Conservation (phyloP, 2,888 invertebrate genomes). For the Rosalia funebris region DNA sequence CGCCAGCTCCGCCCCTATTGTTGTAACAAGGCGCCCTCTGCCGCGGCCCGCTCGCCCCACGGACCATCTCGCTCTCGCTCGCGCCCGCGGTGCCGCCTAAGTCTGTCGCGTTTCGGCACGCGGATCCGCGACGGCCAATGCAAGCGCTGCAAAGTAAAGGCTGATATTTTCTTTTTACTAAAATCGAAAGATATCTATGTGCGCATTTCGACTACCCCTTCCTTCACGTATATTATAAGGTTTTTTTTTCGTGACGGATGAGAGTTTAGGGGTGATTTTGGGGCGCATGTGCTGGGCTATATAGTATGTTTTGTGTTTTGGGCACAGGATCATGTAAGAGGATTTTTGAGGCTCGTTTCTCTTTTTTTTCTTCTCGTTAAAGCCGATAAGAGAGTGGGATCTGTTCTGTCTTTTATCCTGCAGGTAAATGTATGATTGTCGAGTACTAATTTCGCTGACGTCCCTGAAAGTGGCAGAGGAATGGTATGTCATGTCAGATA, state of each 20-base stretch:
- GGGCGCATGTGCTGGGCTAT: constrained; percentile 55
- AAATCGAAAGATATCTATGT: constrained; percentile 63
- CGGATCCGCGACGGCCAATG: constrained; percentile 39
- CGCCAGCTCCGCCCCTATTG: constrained; percentile 73
- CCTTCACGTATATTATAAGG: constrained; percentile 55
- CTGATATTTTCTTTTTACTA: constrained; percentile 64
- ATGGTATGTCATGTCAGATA: background rate
- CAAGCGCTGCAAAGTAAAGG: constrained; percentile 52
- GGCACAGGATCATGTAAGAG: constrained; percentile 32
- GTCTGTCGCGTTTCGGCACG: constrained; percentile 31
- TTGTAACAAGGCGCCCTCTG: constrained; percentile 62
- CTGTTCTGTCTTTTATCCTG: constrained; percentile 2
- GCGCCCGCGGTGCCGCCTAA: constrained; percentile 21
- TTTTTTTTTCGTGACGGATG: constrained; percentile 59
- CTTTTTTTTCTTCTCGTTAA: constrained; percentile 1
- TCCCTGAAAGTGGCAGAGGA: background rate
- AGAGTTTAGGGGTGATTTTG: constrained; percentile 52
- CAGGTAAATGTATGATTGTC: constrained; percentile 4
- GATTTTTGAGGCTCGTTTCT: constrained; percentile 33
- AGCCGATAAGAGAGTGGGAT: background rate
- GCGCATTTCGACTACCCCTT: constrained; percentile 55
- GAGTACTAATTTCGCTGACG: background rate
- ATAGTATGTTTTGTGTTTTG: constrained; percentile 42
- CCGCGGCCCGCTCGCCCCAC: constrained; percentile 42
- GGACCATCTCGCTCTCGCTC: constrained; percentile 26